phyloP scores from a whole-genome alignment of 1,140 invertebrate genomes.

The Brachionus paranguensis region DNA sequence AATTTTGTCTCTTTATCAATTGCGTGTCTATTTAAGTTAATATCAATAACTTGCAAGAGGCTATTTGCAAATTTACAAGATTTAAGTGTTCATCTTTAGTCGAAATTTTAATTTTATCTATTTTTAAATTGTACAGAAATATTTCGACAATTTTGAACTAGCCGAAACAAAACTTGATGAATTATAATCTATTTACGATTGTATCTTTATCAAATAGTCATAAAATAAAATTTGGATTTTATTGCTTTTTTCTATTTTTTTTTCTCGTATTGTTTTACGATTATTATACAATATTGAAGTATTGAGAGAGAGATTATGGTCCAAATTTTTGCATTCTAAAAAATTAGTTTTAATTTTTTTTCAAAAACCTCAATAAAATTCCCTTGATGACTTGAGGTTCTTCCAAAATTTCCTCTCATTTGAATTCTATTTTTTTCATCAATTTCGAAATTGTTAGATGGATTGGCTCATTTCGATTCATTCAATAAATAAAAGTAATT shows the following conservation, averaged over 20 bases:
- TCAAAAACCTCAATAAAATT: neutral
- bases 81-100: neutral
- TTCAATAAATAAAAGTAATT: too few relatives aligned
- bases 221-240: neutral
- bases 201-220: neutral
- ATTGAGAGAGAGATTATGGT: neutral
- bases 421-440: too few relatives aligned
- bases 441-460: too few relatives aligned
- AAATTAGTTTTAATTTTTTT: neutral
- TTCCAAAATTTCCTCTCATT: neutral
- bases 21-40: neutral
- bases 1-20: neutral
- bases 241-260: neutral
- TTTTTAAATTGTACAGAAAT: neutral
- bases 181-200: neutral
- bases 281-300: neutral
- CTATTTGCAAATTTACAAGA: neutral
- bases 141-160: neutral
- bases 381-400: neutral
- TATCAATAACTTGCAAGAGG: neutral
- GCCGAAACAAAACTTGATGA: neutral
- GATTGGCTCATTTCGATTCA: too few relatives aligned
- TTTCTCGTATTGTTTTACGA: neutral
- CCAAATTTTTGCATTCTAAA: neutral
- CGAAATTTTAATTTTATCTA: neutral